phyloP scores from a whole-genome alignment of 2,888 invertebrate genomes.

The Nineta flava region DNA sequence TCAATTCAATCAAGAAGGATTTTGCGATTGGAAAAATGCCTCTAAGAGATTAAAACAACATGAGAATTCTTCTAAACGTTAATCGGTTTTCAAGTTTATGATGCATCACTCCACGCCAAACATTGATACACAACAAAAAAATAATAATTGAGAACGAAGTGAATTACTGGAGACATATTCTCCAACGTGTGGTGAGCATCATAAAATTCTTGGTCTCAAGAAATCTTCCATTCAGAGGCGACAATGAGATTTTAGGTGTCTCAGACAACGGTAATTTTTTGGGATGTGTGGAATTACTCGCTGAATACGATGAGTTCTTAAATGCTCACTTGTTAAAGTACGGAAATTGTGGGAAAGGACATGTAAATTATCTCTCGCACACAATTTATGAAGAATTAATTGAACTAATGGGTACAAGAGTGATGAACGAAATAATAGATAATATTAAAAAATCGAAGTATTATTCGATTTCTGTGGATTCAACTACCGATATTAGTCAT shows the following conservation, averaged over 20 bases:
- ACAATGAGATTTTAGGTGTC: constrained; percentile 15
- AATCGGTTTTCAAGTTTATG: too few relatives aligned
- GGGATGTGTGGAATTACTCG: constrained; percentile 16
- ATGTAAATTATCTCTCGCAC: constrained; percentile 14
- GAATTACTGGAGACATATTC: not conserved
- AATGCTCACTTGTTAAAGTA: constrained; percentile 15
- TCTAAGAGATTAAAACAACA: too few relatives aligned
- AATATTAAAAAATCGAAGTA: constrained; percentile 14
- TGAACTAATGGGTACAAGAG: constrained; percentile 13
- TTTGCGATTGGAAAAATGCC: too few relatives aligned
- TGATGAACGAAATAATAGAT: constrained; percentile 10
- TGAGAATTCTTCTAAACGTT: too few relatives aligned
- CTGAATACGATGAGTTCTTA: constrained; percentile 19
- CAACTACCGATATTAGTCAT: constrained; percentile 15
- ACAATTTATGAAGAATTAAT: constrained; percentile 15
- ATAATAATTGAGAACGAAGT: too few relatives aligned
- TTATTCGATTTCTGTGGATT: constrained; percentile 14
- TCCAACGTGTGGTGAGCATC: not conserved
- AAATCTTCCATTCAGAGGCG: constrained; percentile 12
- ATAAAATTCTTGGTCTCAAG: not conserved
- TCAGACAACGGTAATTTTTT: constrained; percentile 18
- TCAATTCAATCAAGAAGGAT: too few relatives aligned
- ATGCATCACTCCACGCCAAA: too few relatives aligned
- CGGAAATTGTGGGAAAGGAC: constrained; percentile 14
- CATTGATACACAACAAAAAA: too few relatives aligned